A percentile compares a stretch with the other conserved stretches of the same genome.
These are phyloP conservation scores for Boleophthalmus pectinirostris DNA, from an alignment of 2,113 vertebrate genomes.

Conservation along the genomic window DNA sequence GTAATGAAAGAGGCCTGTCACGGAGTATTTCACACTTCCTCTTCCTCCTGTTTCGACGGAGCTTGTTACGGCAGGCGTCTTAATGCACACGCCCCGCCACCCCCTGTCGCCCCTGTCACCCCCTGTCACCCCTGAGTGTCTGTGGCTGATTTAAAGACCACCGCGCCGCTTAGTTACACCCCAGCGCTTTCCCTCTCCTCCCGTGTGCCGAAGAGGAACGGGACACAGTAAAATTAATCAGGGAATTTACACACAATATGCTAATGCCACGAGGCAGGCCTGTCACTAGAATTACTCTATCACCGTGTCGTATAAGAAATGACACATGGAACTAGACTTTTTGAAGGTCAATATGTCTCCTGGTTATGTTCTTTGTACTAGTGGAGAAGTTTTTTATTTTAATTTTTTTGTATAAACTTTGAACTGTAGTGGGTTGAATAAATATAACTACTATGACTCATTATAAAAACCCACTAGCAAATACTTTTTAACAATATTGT, in stretches of 20 bases:
- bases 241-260: neutral
- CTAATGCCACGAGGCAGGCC: neutral
- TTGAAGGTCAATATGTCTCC: too few relatives aligned
- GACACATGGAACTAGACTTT: too few relatives aligned
- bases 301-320: too few relatives aligned
- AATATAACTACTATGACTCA: too few relatives aligned
- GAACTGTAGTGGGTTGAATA: too few relatives aligned
- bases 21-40: neutral
- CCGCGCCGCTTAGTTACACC: slow-evolving; percentile 7
- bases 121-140: neutral
- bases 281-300: too few relatives aligned
- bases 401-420: too few relatives aligned
- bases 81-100: neutral
- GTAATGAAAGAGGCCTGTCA: slow-evolving; percentile 8
- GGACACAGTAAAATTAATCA: neutral
- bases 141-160: slow-evolving; percentile 28
- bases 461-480: too few relatives aligned
- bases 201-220: neutral
- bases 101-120: too few relatives aligned
- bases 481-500: too few relatives aligned
- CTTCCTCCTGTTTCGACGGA: neutral
- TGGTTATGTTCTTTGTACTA: too few relatives aligned
- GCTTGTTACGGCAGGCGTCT: neutral
- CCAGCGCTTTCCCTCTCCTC: neutral
- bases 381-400: too few relatives aligned